Conservation (phyloP, 2,113 vertebrate species). For the Boleophthalmus pectinirostris region DNA sequence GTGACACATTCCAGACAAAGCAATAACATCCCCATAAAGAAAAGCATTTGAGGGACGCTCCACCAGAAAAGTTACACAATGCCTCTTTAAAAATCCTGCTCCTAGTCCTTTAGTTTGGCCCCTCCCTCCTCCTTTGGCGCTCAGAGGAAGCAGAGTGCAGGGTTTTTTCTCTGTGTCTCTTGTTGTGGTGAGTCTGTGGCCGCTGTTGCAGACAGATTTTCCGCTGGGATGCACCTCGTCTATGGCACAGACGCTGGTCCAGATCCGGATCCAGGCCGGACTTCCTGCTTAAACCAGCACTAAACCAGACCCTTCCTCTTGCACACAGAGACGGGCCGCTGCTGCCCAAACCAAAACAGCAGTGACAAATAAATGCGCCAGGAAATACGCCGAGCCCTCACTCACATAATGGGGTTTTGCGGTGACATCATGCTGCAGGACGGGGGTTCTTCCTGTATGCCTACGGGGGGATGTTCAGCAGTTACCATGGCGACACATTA, state of each 20-base stretch:
- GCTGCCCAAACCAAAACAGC: not conserved
- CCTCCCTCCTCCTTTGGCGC: not conserved
- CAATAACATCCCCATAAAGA: no score
- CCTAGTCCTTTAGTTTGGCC: not conserved
- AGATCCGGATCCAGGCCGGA: not conserved
- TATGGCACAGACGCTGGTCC: not conserved
- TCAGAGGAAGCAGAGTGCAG: not conserved
- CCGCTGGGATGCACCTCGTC: not conserved
- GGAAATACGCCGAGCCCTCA: not conserved
- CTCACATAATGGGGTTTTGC: not conserved
- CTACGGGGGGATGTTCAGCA: no score
- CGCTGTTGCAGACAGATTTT: conserved; percentile 1
- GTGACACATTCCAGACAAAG: no score
- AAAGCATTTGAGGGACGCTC: no score
- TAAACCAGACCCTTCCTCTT: not conserved
- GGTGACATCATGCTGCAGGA: no score
- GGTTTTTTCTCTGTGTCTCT: not conserved
- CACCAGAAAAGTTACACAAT: no score
- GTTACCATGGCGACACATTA: no score
- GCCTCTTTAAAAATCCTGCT: no score
- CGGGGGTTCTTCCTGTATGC: no score
- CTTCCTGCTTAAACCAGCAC: not conserved
- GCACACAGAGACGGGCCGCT: not conserved
- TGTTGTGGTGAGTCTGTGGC: not conserved
- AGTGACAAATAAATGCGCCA: not conserved